Conservation (phyloP, 2,888 invertebrate species). For the Tachina lurida region DNA sequence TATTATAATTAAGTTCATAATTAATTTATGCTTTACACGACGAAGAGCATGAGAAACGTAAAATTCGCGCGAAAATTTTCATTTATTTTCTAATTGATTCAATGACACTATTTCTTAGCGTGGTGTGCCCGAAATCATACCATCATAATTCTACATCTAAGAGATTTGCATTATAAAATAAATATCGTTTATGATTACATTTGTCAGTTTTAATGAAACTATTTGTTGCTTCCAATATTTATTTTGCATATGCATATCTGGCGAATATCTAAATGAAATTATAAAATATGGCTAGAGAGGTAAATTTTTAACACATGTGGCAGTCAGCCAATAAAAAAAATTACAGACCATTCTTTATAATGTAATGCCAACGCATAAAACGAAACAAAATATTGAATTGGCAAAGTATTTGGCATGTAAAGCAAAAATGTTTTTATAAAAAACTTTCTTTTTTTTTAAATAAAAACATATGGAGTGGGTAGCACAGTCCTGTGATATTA, state of each 20-base stretch:
- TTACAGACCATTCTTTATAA: conserved; percentile 34
- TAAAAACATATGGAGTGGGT: not conserved
- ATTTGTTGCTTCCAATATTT: conserved; percentile 42
- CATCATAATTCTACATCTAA: no score
- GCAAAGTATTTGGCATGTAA: conserved; percentile 36
- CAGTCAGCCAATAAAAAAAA: conserved; percentile 53
- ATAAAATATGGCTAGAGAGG: conserved; percentile 3
- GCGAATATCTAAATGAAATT: conserved; percentile 30
- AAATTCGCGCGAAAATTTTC: no score
- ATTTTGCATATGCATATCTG: not conserved
- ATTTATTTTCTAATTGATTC: no score
- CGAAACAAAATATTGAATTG: conserved; percentile 21
- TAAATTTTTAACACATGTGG: conserved; percentile 61
- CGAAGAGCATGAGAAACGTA: no score
- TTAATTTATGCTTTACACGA: no score
- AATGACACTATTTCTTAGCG: no score
- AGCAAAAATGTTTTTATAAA: conserved; percentile 1
- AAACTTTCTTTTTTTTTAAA: not conserved
- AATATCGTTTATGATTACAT: not conserved
- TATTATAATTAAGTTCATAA: no score
- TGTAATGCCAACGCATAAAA: conserved; percentile 13
- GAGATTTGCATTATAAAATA: not conserved
- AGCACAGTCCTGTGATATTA: not conserved
- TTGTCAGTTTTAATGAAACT: conserved; percentile 22
- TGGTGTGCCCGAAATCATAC: no score